Percentiles rank a stretch among this genome's conserved stretches.
phyloP scores from a whole-genome alignment of 2,113 vertebrate species.

The Limnothrissa miodon region DNA sequence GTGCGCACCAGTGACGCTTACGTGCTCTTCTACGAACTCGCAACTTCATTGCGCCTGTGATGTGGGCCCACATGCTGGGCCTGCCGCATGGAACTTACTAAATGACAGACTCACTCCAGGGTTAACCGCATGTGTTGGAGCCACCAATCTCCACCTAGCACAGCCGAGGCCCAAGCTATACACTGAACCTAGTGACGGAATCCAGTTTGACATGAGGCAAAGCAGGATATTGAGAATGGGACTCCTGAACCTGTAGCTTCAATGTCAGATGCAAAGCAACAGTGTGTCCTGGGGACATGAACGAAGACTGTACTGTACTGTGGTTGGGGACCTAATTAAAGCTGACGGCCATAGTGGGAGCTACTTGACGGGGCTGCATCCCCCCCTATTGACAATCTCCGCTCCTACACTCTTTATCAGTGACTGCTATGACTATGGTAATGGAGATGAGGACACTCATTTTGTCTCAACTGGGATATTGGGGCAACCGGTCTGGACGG shows the following conservation, averaged over 20 bases:
- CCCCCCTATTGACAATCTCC: constrained; percentile 19
- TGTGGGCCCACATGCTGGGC: background rate
- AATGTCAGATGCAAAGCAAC: background rate
- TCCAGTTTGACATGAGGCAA: background rate
- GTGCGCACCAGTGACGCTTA: constrained; percentile 86
- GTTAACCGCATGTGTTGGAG: background rate
- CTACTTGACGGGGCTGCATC: constrained; percentile 35
- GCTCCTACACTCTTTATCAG: constrained; percentile 6
- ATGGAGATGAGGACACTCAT: background rate
- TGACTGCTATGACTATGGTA: constrained; percentile 21
- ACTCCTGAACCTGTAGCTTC: background rate
- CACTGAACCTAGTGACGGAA: background rate
- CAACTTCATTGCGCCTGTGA: constrained; percentile 81
- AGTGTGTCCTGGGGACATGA: background rate
- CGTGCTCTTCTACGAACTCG: constrained; percentile 85
- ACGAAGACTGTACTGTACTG: background rate
- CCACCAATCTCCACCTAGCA: background rate
- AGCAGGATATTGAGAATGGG: background rate
- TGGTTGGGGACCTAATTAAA: constrained; percentile 31
- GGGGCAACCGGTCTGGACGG: constrained; percentile 36
- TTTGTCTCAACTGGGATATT: constrained; percentile 18
- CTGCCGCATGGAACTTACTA: background rate
- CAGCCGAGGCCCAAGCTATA: constrained; percentile 7
- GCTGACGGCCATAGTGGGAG: constrained; percentile 20
- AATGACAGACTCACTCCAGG: background rate